phyloP scores from a whole-genome alignment of 1,140 invertebrate species.

The Oedothorax gibbosus region DNA sequence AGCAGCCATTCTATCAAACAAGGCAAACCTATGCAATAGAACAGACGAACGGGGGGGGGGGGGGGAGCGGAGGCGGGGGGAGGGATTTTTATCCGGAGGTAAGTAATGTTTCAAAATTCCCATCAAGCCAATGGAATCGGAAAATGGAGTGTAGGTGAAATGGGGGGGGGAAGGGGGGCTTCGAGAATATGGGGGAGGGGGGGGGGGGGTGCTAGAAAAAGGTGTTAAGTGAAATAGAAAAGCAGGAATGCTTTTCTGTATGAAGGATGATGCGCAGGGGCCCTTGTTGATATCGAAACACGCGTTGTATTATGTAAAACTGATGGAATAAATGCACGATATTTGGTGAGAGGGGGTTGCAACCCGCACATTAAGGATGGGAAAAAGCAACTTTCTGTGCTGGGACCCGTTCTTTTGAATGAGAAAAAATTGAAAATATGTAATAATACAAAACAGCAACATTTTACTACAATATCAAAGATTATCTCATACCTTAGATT shows the following conservation, averaged over 20 bases:
- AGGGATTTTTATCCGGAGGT: slow-evolving; percentile 54
- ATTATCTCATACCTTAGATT: too few relatives aligned
- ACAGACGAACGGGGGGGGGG: background rate
- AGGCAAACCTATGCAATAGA: background rate
- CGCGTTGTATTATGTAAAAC: slow-evolving; percentile 59
- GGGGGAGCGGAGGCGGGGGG: background rate
- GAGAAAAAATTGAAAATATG: too few relatives aligned
- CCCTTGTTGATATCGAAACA: slow-evolving; percentile 60
- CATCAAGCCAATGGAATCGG: slow-evolving; percentile 58
- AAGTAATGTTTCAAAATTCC: slow-evolving; percentile 60
- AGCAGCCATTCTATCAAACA: background rate
- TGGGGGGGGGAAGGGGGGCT: slow-evolving; percentile 2
- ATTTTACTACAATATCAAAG: too few relatives aligned
- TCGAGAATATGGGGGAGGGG: background rate
- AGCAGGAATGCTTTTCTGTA: slow-evolving; percentile 42
- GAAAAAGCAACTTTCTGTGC: too few relatives aligned
- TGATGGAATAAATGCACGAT: slow-evolving; percentile 58
- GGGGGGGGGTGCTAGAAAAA: background rate
- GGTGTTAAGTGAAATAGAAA: slow-evolving; percentile 60
- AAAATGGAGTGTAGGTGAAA: slow-evolving; percentile 58
- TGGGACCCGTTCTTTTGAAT: too few relatives aligned
- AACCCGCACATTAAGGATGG: background rate
- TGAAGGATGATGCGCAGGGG: slow-evolving; percentile 49
- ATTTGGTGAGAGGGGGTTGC: slow-evolving; percentile 20
- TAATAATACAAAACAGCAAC: too few relatives aligned